Conservation (phyloP, 2,113 vertebrate species). For the Corynorhinus townsendii region DNA sequence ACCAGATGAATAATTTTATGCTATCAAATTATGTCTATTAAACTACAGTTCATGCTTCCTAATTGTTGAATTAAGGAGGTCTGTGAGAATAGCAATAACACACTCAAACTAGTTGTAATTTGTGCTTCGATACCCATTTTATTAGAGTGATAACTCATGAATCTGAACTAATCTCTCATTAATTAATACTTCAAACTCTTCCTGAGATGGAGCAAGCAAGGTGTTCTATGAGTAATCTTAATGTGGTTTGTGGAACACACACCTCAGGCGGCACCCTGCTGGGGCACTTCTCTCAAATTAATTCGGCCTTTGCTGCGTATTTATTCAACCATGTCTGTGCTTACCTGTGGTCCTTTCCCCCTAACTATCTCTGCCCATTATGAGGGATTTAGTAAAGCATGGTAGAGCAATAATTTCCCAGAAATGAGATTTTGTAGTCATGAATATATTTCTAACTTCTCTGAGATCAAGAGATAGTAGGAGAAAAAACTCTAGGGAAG, state of each 20-base stretch:
- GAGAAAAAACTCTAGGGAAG: not conserved
- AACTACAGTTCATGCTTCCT: slow-evolving; percentile 51
- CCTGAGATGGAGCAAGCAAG: not conserved
- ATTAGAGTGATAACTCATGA: slow-evolving; percentile 61
- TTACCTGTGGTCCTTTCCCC: not conserved
- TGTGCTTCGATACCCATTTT: slow-evolving; percentile 39
- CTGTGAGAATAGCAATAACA: slow-evolving; percentile 54
- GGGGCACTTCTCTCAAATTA: not conserved
- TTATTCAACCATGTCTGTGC: not conserved
- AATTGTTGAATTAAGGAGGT: slow-evolving; percentile 56
- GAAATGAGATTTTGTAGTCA: not conserved
- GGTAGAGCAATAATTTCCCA: not conserved
- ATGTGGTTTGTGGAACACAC: not conserved
- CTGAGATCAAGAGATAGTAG: not conserved
- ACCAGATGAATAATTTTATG: slow-evolving; percentile 55
- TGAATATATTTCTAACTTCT: not conserved
- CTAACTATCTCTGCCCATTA: not conserved
- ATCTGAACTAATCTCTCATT: slow-evolving; percentile 59
- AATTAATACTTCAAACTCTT: slow-evolving; percentile 59
- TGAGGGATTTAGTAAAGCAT: not conserved
- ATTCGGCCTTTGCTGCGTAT: not conserved
- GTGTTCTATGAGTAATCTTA: not conserved
- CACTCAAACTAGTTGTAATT: slow-evolving; percentile 39
- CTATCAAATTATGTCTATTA: slow-evolving; percentile 60
- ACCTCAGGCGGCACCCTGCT: not conserved